Base-by-base conservation (phyloP, 1,140 invertebrate species). In the Platyscapa corneri region DNA sequence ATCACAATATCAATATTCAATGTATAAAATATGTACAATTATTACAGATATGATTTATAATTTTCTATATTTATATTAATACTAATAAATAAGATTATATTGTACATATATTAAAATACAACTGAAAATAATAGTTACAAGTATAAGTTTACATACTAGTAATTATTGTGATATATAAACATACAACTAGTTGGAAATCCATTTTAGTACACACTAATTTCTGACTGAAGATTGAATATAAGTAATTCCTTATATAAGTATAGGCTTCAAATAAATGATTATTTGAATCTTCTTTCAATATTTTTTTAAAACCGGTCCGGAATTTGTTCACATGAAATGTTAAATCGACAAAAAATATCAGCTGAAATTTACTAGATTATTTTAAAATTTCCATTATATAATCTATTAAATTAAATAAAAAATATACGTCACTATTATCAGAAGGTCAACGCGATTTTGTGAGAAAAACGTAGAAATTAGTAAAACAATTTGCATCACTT, bases 351-450 rank as follows among this genome's bases (percentile, higher is more conserved):
- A 3, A 74, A 74, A 42, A 42, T 27, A 39, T n/a, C 23, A 74
- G 37, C 23, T 42, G 6, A 42, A 42, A 42, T 42, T 74, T 37
- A 42, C 37, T 42, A 39, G 37, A 74, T 42, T 74, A 39, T n/a
- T 42, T 42, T 1, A 74, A 74, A 74, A 74, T 42, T 74, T 74
- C 70, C 70, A 74, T 74, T 74, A 74, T 42, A 16, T 74, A 74
- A 74, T 18, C 23, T 74, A 70, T 20, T 70, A 70, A 74, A 74
- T 39, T 74, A 46, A 74, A 39, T 74, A n/a, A 42, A 14, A 74
- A 42, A 42, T 42, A 42, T 42, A 42, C 70, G 70, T 74, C 70
- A 74, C 23, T 60, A 27, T 74, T 20, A n/a, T 42, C 27, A 74
- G 18, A 72, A 39, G 37, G 37, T 74, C 27, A 42, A 42, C 23